Conservation (phyloP, 2,797 vertebrate species). For the Pteronotus mesoamericanus region DNA sequence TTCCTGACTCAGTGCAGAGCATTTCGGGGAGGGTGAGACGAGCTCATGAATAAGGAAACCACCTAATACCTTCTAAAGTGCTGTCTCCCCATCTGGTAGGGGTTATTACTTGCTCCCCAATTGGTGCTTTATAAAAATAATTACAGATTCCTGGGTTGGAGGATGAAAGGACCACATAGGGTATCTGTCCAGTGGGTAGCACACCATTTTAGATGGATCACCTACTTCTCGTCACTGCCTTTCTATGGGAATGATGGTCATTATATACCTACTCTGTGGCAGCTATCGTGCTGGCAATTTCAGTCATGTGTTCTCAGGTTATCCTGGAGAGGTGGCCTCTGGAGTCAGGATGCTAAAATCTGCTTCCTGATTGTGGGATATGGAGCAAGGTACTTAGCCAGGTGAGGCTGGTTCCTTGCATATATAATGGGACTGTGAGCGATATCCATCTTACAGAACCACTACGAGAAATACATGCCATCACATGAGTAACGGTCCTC, state of each 20-base stretch:
- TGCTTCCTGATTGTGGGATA: neutral
- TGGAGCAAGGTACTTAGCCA: neutral
- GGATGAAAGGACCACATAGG: neutral
- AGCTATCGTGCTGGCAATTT: neutral
- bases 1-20: neutral
- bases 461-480: neutral
- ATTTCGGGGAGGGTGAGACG: neutral
- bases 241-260: neutral
- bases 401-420: neutral
- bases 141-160: neutral
- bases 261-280: neutral
- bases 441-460: neutral
- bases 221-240: neutral
- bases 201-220: neutral
- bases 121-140: neutral
- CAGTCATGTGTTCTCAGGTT: neutral
- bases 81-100: rapidly evolving
- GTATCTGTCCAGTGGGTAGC: neutral
- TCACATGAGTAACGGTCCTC: rapidly evolving
- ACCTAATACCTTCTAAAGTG: neutral
- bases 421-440: neutral
- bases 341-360: neutral
- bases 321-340: neutral
- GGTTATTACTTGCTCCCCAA: neutral
- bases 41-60: neutral